These are phyloP conservation scores for Mesocricetus auratus DNA, from an alignment of 2,113 vertebrate genomes.

Conservation along the genomic window DNA sequence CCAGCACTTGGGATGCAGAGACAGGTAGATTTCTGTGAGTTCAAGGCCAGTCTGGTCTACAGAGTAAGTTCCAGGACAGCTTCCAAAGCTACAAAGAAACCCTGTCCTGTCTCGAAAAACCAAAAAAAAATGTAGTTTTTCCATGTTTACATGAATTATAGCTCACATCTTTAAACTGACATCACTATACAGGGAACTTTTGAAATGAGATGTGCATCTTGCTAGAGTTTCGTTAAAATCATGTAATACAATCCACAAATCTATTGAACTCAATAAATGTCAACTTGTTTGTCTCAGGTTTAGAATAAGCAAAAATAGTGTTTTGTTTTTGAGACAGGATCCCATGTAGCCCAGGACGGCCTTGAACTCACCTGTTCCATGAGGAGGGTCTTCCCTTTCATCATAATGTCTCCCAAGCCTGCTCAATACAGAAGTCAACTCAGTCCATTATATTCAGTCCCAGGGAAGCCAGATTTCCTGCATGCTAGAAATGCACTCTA, in stretches of 20 bases:
- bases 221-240: slow-evolving; percentile 38
- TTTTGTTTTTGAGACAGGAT: background rate
- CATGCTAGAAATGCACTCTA: background rate
- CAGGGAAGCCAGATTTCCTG: background rate
- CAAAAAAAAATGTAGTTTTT: background rate
- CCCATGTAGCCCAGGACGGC: background rate
- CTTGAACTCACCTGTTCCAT: background rate
- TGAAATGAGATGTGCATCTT: background rate
- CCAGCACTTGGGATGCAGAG: no score
- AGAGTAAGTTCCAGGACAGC: no score
- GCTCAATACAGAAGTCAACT: background rate
- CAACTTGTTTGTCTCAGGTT: background rate
- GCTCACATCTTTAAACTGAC: background rate
- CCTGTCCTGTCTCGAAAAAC: no score
- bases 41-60: no score
- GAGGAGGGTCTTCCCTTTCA: background rate
- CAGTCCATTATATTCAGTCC: background rate
- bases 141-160: background rate
- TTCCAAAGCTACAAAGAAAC: no score
- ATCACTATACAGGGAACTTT: background rate
- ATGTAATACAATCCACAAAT: background rate
- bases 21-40: no score
- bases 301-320: background rate
- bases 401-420: background rate
- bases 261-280: background rate